A percentile compares a stretch with the other conserved stretches of the same genome.
Evolutionary conservation across 2,888 invertebrate species (phyloP).

Genomic region (Pedicia rivosa): DNA sequence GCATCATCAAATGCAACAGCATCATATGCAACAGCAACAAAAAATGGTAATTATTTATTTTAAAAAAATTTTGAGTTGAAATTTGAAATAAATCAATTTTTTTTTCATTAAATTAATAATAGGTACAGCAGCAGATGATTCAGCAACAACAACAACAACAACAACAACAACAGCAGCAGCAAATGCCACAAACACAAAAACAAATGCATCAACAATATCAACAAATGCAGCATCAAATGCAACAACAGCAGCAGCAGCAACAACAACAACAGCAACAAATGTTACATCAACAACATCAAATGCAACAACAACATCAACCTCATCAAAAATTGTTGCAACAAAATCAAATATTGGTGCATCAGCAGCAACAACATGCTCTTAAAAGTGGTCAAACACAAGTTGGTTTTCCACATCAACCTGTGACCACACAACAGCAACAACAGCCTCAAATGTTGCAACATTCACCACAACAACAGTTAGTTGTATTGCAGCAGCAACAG

Average conservation of each 20-base stretch:
- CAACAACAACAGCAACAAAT: constrained; percentile 4
- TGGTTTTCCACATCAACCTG: not conserved
- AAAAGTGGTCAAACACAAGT: not conserved
- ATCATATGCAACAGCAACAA: constrained; percentile 11
- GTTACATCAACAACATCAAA: constrained; percentile 8
- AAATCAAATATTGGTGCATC: not conserved
- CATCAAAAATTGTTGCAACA: not conserved
- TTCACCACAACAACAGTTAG: not conserved
- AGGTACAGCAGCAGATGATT: no score
- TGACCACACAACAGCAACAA: not conserved
- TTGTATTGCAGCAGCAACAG: not conserved
- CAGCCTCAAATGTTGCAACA: not conserved
- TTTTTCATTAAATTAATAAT: no score
- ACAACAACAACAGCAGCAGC: constrained; percentile 11
- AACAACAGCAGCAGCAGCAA: constrained; percentile 3
- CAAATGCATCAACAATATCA: constrained; percentile 6
- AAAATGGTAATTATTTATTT: no score
- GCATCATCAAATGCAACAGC: constrained; percentile 10
- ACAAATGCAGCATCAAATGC: not conserved
- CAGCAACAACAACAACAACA: constrained; percentile 14
- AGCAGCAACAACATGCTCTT: not conserved
- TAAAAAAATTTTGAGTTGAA: no score
- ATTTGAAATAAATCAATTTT: no score
- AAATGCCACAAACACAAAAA: constrained; percentile 15
- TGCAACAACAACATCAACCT: constrained; percentile 7